Evolutionary conservation across 2,113 vertebrate genomes (phyloP), one percentile per base, ranked within the genome.

Genomic region (Albula glossodonta): DNA sequence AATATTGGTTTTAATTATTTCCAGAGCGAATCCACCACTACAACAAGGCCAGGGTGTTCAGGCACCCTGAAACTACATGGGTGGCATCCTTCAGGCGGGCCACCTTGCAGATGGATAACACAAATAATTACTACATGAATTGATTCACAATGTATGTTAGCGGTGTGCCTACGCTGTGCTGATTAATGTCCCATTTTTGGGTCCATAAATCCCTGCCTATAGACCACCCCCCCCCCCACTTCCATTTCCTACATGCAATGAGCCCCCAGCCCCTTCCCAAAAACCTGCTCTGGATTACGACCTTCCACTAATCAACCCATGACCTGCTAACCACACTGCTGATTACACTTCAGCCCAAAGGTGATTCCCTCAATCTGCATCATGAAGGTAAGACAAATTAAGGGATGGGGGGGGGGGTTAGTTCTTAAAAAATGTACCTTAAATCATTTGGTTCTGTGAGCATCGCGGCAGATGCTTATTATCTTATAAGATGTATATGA

Each of bases 311-410:
- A 83, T 83, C 81, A 86, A 60, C 51, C 81, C 22, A 56, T 2
- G 66, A 51, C 63, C 70, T 49, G 51, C 85, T 66, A 48, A 83
- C 66, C 51, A 82, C 17, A 15, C 85, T 15, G 41, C 66, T 86
- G 80, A 86, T 86, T 86, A 82, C 85, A 15, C 82, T 82, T 49
- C 70, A 83, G 80, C 81, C 31, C 85, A 83, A 83, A 83, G 85
- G 85, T 86, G 85, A 81, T 86, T 66, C 70, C 22, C 77, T 86
- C 85, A 86, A 83, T 86, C 85, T 49, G 19, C 19, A n/a, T 78
- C 51, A 82, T 49, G 63, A 78, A 66, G 66, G 17, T 78, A 60
- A 25, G 74, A 49, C 66, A 60, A 86, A 83, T 51, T 25, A 22
- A 53, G 85, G 56, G 84, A 25, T 41, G 51, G 5, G 49, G 78